phyloP scores from a whole-genome alignment of 2,113 vertebrate species.

The Neotoma lepida region DNA sequence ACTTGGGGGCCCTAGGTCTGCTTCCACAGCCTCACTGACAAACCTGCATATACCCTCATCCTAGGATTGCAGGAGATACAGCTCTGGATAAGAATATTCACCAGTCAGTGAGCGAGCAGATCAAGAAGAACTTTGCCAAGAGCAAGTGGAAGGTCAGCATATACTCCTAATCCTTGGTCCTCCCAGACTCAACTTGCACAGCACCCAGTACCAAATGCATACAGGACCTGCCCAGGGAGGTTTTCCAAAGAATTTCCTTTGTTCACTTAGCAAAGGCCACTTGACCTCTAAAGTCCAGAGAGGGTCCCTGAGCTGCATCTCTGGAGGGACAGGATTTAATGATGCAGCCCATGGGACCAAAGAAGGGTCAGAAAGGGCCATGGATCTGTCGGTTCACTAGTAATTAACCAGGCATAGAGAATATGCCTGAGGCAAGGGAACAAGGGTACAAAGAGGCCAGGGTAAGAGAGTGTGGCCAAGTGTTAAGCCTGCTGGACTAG shows the following conservation, averaged over 20 bases:
- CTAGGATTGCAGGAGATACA: constrained; percentile 96
- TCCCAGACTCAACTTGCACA: not conserved
- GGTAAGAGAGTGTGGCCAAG: not conserved
- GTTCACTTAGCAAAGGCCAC: not conserved
- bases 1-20: not conserved
- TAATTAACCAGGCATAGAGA: not conserved
- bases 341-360: not conserved
- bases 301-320: not conserved
- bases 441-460: not conserved
- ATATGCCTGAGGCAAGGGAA: not conserved
- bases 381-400: not conserved
- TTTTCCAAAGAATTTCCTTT: not conserved
- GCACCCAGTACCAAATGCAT: not conserved
- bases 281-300: not conserved
- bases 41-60: fast-evolving
- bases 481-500: not conserved
- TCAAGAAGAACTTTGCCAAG: constrained; percentile 98
- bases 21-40: not conserved
- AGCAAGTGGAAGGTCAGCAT: constrained; percentile 97
- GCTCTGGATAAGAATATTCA: constrained; percentile 99
- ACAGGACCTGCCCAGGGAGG: not conserved
- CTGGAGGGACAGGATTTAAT: not conserved
- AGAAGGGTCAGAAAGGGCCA: not conserved
- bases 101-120: constrained; percentile 98
- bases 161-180: not conserved